Percentiles rank a stretch among this genome's conserved stretches.
Evolutionary conservation across 2,797 vertebrate genomes (phyloP).

Genomic region (Uromys caudimaculatus): DNA sequence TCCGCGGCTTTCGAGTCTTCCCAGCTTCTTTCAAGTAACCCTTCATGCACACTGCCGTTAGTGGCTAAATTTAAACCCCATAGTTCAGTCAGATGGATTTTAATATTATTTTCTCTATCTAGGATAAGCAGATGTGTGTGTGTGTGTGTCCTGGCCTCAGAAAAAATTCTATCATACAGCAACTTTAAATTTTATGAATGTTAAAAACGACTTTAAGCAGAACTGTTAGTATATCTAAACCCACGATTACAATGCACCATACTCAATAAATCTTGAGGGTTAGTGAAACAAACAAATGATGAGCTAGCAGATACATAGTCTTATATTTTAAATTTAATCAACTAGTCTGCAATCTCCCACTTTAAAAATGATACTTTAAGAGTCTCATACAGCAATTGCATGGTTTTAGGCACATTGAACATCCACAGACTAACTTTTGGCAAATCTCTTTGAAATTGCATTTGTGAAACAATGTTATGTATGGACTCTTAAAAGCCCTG

Average conservation of each 20-base stretch:
- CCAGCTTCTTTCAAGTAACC: not conserved
- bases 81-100: not conserved
- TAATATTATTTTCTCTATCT: not conserved
- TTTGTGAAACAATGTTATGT: conserved; percentile 1
- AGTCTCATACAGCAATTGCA: not conserved
- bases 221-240: not conserved
- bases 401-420: not conserved
- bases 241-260: not conserved
- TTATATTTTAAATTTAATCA: conserved; percentile 33
- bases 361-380: not conserved
- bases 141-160: not conserved
- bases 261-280: not conserved
- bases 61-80: not conserved
- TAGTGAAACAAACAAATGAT: not conserved
- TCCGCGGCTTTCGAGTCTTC: not conserved
- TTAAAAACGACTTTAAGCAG: not conserved
- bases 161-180: not conserved
- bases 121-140: not conserved
- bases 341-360: not conserved
- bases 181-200: not conserved
- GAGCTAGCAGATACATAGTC: not conserved
- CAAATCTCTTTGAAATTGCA: conserved; percentile 43
- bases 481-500: conserved; percentile 40
- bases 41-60: not conserved
- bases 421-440: not conserved